Percentiles rank a stretch among this genome's conserved stretches.
Conservation (phyloP, 2,113 vertebrate species). For the Suricata suricatta region DNA sequence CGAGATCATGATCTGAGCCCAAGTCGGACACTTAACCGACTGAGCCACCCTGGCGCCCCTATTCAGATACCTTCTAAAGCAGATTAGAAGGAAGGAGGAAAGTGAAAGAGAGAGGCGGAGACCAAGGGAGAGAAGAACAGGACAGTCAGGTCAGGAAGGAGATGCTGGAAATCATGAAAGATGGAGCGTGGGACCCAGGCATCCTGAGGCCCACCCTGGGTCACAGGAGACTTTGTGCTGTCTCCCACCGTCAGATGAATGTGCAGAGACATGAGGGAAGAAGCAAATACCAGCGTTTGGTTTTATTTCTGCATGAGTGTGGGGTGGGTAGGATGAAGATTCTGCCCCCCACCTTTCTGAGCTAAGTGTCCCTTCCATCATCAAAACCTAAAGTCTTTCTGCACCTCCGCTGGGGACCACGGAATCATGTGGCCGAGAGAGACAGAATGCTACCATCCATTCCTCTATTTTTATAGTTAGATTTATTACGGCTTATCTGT, state of each 20-base stretch:
- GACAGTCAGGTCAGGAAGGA: neutral
- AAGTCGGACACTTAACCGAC: too few relatives aligned
- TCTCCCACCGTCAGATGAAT: neutral
- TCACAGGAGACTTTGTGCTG: rapidly evolving
- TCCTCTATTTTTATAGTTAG: too few relatives aligned
- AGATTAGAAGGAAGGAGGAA: neutral
- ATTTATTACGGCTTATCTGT: neutral
- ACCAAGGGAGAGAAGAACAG: neutral
- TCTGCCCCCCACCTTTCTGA: neutral
- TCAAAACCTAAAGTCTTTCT: rapidly evolving
- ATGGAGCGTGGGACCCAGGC: too few relatives aligned
- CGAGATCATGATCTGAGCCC: too few relatives aligned
- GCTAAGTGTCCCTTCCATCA: rapidly evolving
- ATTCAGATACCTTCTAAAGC: neutral
- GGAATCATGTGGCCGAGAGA: neutral
- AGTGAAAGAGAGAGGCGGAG: neutral
- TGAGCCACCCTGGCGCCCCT: too few relatives aligned
- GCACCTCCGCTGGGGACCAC: rapidly evolving
- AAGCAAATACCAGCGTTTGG: neutral
- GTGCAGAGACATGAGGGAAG: neutral
- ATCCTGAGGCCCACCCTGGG: neutral
- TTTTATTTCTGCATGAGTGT: neutral
- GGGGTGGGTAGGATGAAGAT: neutral
- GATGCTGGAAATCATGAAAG: neutral
- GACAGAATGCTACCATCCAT: rapidly evolving